These are phyloP conservation scores for Taurulus bubalis DNA, from an alignment of 2,113 vertebrate species.

Conservation along the genomic window DNA sequence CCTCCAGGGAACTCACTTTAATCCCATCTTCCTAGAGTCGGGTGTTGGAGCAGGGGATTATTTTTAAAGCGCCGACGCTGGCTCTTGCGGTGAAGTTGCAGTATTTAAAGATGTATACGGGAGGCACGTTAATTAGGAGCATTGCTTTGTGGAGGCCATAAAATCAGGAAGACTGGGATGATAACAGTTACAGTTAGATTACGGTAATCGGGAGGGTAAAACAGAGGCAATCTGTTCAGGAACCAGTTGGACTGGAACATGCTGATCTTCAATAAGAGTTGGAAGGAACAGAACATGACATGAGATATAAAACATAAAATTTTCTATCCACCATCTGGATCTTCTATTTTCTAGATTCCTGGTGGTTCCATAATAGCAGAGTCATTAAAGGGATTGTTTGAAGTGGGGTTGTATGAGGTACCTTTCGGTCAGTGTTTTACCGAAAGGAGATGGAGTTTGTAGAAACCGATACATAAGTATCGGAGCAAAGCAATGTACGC, in stretches of 20 bases:
- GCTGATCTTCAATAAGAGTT: conserved; percentile 30
- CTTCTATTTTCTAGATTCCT: neutral
- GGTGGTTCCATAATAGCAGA: neutral
- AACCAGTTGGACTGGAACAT: conserved; percentile 10
- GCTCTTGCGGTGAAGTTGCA: neutral
- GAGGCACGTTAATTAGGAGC: neutral
- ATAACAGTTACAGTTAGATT: neutral
- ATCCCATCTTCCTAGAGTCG: conserved; percentile 20
- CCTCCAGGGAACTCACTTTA: conserved; percentile 12
- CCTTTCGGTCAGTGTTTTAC: neutral
- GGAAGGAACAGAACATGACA: neutral
- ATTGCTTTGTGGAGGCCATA: neutral
- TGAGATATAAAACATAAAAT: neutral
- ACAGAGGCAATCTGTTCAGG: neutral
- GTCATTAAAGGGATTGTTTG: conserved; percentile 17
- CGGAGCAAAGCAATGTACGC: neutral
- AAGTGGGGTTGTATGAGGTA: neutral
- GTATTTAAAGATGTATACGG: conserved; percentile 6
- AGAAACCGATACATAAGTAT: neutral
- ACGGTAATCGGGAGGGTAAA: neutral
- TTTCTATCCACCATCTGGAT: neutral
- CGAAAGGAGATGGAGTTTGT: neutral
- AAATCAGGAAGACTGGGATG: neutral
- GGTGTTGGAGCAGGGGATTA: conserved; percentile 1
- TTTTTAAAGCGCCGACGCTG: neutral